Conservation (phyloP, 2,888 invertebrate species). For the Aporophyla nigra region DNA sequence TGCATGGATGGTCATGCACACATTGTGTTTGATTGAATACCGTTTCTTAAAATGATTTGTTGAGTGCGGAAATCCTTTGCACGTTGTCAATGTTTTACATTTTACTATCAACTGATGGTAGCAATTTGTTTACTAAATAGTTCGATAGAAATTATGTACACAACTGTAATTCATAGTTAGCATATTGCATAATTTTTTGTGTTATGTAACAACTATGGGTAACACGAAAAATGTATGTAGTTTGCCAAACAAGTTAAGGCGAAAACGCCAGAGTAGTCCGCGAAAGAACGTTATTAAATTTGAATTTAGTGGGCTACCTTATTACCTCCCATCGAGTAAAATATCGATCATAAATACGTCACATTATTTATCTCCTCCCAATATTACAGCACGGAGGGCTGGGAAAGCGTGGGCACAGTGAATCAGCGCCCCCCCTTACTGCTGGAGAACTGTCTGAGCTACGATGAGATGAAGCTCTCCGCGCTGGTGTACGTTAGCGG, state of each 20-base stretch:
- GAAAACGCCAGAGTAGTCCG: background rate
- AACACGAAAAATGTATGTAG: no score
- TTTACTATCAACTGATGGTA: background rate
- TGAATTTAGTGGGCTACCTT: background rate
- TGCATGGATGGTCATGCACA: no score
- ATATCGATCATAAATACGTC: background rate
- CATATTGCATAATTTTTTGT: no score
- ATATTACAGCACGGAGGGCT: slow-evolving; percentile 85
- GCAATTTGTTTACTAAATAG: background rate
- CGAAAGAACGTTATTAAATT: background rate
- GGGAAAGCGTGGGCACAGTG: slow-evolving; percentile 91
- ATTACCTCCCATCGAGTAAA: no score
- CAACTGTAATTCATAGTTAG: no score
- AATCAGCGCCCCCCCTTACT: slow-evolving; percentile 89
- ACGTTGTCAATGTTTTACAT: background rate
- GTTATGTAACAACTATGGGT: no score
- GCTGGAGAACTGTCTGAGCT: slow-evolving; percentile 91
- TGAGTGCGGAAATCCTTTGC: background rate
- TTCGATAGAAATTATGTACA: no score
- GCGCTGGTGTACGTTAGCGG: slow-evolving; percentile 91
- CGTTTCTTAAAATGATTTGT: background rate
- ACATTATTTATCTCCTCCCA: background rate
- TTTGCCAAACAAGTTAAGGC: background rate
- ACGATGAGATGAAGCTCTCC: slow-evolving; percentile 92
- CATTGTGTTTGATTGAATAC: background rate